Conservation (phyloP, 2,888 invertebrate species). For the Lasioglossum marginatum region DNA sequence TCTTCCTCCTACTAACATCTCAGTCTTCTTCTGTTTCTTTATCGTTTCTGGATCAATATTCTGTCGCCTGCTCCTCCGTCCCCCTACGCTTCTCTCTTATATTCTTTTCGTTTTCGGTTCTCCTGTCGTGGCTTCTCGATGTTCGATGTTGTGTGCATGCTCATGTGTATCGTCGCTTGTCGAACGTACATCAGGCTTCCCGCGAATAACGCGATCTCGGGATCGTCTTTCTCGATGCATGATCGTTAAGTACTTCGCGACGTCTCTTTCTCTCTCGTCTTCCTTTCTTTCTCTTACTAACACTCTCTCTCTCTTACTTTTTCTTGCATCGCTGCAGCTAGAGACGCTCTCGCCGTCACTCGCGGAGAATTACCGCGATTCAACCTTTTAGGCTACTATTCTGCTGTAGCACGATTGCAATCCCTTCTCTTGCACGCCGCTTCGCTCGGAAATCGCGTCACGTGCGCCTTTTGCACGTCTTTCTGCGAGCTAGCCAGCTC, state of each 20-base stretch:
- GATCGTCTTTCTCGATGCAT: constrained; percentile 32
- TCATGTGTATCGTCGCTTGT: constrained; percentile 45
- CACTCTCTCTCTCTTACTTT: not conserved
- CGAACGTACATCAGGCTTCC: constrained; percentile 34
- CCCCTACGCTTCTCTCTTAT: constrained; percentile 28
- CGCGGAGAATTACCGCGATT: not conserved
- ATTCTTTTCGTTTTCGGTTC: not conserved
- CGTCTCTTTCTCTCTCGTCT: not conserved
- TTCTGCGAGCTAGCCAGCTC: not conserved
- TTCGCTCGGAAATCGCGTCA: not conserved
- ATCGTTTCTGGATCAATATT: not conserved
- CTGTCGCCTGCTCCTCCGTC: not conserved
- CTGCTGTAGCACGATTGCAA: not conserved
- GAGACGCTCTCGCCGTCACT: not conserved
- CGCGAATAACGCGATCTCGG: not conserved
- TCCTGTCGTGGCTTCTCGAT: constrained; percentile 73
- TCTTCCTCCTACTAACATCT: constrained; percentile 48
- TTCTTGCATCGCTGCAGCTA: not conserved
- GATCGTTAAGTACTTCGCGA: constrained; percentile 9
- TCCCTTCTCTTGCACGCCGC: not conserved
- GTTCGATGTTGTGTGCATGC: constrained; percentile 80
- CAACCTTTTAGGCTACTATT: not conserved
- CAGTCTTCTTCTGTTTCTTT: constrained; percentile 5
- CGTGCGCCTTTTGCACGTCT: not conserved
- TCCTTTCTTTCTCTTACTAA: not conserved